These are phyloP conservation scores for Keiferia lycopersicella DNA, from an alignment of 2,888 invertebrate genomes.

Conservation along the genomic window DNA sequence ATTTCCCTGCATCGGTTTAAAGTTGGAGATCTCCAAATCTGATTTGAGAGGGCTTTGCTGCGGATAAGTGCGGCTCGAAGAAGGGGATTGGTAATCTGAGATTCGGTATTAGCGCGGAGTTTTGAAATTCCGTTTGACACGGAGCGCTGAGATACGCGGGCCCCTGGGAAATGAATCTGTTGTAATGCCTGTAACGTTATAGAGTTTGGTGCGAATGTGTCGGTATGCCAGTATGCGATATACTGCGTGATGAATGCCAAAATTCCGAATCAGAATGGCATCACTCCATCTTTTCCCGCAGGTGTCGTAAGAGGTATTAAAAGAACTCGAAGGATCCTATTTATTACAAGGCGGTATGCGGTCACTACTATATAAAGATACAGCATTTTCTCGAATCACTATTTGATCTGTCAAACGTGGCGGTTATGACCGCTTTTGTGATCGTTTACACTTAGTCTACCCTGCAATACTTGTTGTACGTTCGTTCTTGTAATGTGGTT, in stretches of 20 bases:
- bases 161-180: slow-evolving; percentile 25
- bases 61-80: slow-evolving; percentile 3
- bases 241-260: too few relatives aligned
- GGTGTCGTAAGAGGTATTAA: too few relatives aligned
- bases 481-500: slow-evolving; percentile 38
- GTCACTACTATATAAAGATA: too few relatives aligned
- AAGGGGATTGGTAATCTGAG: slow-evolving; percentile 13
- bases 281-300: too few relatives aligned
- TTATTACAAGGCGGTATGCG: too few relatives aligned
- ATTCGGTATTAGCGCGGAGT: slow-evolving; percentile 9
- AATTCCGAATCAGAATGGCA: too few relatives aligned
- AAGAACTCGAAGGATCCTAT: too few relatives aligned
- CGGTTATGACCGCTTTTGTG: too few relatives aligned
- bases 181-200: slow-evolving; percentile 25
- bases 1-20: slow-evolving; percentile 15
- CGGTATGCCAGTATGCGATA: slow-evolving; percentile 38
- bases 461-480: too few relatives aligned
- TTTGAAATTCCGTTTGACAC: slow-evolving; percentile 19
- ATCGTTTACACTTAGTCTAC: too few relatives aligned
- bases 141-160: slow-evolving; percentile 13
- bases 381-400: too few relatives aligned
- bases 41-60: slow-evolving; percentile 7
- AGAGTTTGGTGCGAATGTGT: slow-evolving; percentile 46
- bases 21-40: slow-evolving; percentile 11
- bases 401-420: too few relatives aligned